These are phyloP conservation scores for Lamellibrachia satsuma DNA, from an alignment of 2,888 invertebrate species.

Conservation along the genomic window DNA sequence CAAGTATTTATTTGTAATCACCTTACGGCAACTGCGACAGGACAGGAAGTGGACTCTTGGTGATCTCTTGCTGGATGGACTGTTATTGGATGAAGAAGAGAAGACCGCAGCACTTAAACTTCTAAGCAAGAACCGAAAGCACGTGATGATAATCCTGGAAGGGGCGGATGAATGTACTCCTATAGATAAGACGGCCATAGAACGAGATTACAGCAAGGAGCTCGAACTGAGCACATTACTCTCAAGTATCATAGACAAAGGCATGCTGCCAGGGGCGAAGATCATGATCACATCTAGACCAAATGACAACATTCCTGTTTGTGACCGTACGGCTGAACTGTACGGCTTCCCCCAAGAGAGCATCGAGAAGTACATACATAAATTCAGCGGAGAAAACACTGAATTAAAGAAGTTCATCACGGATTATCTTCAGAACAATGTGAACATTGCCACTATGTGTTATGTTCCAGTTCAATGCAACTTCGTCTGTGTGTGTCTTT, in stretches of 20 bases:
- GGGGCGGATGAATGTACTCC: not conserved
- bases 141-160: not conserved
- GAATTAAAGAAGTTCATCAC: not conserved
- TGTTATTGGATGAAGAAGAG: not conserved
- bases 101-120: not conserved
- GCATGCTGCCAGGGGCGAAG: not conserved
- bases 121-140: not conserved
- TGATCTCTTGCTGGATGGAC: not conserved
- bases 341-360: not conserved
- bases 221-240: not conserved
- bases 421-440: not conserved
- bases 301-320: not conserved
- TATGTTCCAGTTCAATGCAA: not conserved
- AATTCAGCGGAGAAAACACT: not conserved
- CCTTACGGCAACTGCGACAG: not conserved
- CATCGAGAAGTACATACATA: not conserved
- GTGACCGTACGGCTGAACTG: not conserved
- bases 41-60: not conserved
- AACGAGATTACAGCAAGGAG: not conserved
- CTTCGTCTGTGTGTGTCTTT: not conserved
- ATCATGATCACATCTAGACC: not conserved
- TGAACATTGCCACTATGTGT: not conserved
- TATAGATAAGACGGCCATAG: not conserved
- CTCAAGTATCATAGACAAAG: not conserved
- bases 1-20: not conserved